These are phyloP conservation scores for Exocentrus adspersus DNA, from an alignment of 2,888 invertebrate species.

Conservation along the genomic window DNA sequence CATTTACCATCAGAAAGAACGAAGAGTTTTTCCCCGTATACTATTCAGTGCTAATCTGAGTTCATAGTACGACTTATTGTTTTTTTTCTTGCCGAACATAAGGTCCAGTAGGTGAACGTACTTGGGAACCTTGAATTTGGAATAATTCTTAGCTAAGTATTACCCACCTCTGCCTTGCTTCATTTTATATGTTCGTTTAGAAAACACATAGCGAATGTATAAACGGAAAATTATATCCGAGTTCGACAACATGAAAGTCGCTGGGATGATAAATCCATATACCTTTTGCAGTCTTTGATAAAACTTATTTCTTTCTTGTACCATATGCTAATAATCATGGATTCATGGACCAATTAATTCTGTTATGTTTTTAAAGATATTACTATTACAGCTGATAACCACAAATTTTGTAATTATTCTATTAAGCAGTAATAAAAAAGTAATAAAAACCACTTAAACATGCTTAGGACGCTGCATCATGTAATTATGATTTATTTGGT, in stretches of 20 bases:
- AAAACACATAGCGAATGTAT: no score
- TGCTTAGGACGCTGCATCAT: neutral
- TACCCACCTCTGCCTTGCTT: neutral
- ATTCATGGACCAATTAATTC: neutral
- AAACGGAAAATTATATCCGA: no score
- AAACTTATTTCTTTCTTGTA: no score
- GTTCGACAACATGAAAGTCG: no score
- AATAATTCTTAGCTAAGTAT: neutral
- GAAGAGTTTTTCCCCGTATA: neutral
- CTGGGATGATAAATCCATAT: no score
- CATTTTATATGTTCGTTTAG: no score
- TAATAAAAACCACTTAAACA: conserved; percentile 14
- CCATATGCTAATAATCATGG: neutral
- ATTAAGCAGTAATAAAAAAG: conserved; percentile 16
- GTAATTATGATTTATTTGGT: conserved; percentile 8
- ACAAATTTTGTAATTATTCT: conserved; percentile 8
- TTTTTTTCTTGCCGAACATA: neutral
- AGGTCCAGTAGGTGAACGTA: neutral
- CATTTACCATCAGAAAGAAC: neutral
- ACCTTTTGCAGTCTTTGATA: no score
- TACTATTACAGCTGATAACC: neutral
- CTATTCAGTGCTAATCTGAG: neutral
- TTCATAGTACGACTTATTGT: neutral
- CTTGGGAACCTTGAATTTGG: conserved; percentile 3
- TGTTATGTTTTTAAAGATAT: neutral